These are phyloP conservation scores for Chrysogorgia sp. DNA, from an alignment of 92 coral and sea anemone species.

Conservation along the genomic window DNA sequence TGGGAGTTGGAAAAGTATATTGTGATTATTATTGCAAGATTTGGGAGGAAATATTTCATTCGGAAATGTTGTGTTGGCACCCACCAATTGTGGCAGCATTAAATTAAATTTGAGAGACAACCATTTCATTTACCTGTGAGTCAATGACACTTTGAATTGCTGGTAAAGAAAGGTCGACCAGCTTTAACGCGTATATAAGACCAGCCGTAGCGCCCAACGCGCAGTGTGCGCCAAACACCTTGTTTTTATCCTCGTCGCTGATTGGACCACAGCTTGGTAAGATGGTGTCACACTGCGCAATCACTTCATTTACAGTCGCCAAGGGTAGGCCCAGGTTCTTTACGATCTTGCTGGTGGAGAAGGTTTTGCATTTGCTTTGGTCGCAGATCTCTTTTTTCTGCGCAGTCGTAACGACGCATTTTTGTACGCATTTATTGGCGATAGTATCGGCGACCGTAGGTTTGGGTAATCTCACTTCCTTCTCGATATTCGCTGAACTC, in stretches of 20 bases:
- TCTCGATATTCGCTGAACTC: slow-evolving; percentile 1
- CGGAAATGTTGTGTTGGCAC: too few relatives aligned
- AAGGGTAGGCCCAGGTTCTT: background rate
- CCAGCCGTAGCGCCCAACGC: background rate
- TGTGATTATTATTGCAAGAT: too few relatives aligned
- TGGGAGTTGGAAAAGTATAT: too few relatives aligned
- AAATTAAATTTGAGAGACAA: too few relatives aligned
- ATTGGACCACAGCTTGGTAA: slow-evolving; percentile 7
- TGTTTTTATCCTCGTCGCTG: background rate
- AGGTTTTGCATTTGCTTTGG: slow-evolving; percentile 1
- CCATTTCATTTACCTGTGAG: slow-evolving; percentile 21
- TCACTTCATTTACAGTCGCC: slow-evolving; percentile 10
- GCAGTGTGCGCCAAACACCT: background rate
- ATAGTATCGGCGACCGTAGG: slow-evolving; percentile 9
- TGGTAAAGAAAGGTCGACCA: background rate
- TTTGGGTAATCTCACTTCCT: background rate
- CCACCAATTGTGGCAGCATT: too few relatives aligned
- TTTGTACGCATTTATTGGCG: slow-evolving; percentile 10
- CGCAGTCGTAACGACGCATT: background rate
- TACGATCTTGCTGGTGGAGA: background rate
- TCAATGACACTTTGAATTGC: slow-evolving; percentile 1
- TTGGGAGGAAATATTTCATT: too few relatives aligned
- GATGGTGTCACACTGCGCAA: slow-evolving; percentile 15
- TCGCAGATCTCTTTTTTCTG: slow-evolving; percentile 22
- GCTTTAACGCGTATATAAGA: background rate